Evolutionary conservation across 2,797 vertebrate genomes (phyloP), one percentile per base, ranked within the genome.

Genomic region (Halcyon smyrnensis): DNA sequence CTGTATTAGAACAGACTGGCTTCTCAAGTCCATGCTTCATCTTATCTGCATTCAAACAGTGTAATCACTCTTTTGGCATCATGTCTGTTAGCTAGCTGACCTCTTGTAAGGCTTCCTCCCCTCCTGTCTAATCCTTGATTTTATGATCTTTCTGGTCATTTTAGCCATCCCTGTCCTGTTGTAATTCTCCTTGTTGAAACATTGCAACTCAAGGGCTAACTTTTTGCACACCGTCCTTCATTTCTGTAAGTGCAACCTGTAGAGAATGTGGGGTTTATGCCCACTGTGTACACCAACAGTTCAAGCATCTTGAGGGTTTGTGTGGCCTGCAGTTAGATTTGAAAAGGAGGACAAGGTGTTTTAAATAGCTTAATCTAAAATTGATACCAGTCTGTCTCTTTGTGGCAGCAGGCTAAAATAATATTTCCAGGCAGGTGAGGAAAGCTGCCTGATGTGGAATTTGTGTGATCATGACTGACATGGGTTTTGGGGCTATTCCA

Each of bases 371-470:
- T 48, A 60, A 43, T 94, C 34, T 93, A 83, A 90, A 87, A 80
- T 50, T 63, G 67, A 89, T 93, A 68, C 50, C 50, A 67, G 51
- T 74, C 81, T 76, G 86, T 89, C 59, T 79, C 59, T 59, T 81
- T 77, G 53, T 73, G 82, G 60, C 60, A 87, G 81, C 41, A 78
- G 48, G 89, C 28, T 78, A 21, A 87, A 94, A 83, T 89, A 92
- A 85, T 78, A 18, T 83, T 84, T 51, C 46, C 73, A 91, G 73
- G 84, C 65, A 96, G 95, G 84, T 96, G 79, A 93, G 71, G 81
- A 87, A 85, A 92, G 84, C 75, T 91, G 78, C 78, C 90, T 95
- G 92, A 83, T 94, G 95, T 89, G 92, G 60, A 87, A 54, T 83
- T 71, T 15, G 48, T 11, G 45, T 77, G 78, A 80, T 73, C 43